Conservation (phyloP, 2,797 vertebrate species). For the Masticophis lateralis region DNA sequence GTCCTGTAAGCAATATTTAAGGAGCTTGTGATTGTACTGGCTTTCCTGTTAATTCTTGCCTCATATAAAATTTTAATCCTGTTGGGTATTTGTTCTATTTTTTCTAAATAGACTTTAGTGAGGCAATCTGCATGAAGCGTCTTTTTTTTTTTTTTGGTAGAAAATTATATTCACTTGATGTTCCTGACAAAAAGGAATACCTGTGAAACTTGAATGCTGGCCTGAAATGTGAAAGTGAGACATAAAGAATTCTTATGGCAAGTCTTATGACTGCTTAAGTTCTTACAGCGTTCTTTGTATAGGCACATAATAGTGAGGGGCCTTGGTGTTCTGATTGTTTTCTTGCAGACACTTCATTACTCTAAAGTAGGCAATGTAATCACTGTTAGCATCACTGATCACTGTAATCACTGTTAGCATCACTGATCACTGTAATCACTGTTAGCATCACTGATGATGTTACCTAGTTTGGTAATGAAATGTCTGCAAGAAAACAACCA, state of each 20-base stretch:
- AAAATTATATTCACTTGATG: background rate
- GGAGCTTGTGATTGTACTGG: background rate
- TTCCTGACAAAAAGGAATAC: background rate
- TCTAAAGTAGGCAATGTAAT: background rate
- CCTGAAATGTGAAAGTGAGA: background rate
- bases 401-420: too few relatives aligned
- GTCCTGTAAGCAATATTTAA: background rate
- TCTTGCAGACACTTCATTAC: background rate
- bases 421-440: background rate
- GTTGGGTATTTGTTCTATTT: background rate
- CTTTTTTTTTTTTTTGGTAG: background rate
- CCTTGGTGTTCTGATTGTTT: background rate
- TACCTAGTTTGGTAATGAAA: background rate
- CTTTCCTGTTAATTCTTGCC: background rate
- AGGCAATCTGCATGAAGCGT: background rate
- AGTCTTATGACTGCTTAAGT: background rate
- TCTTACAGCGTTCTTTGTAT: too few relatives aligned
- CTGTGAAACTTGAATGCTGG: background rate
- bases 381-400: background rate
- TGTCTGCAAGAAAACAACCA: background rate
- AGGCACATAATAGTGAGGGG: background rate
- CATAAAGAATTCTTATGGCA: background rate
- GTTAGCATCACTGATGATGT: background rate
- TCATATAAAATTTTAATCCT: background rate
- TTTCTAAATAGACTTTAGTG: background rate